Evolutionary conservation across 2,113 vertebrate genomes (phyloP).

Genomic region (Urocynchramus pylzowi): DNA sequence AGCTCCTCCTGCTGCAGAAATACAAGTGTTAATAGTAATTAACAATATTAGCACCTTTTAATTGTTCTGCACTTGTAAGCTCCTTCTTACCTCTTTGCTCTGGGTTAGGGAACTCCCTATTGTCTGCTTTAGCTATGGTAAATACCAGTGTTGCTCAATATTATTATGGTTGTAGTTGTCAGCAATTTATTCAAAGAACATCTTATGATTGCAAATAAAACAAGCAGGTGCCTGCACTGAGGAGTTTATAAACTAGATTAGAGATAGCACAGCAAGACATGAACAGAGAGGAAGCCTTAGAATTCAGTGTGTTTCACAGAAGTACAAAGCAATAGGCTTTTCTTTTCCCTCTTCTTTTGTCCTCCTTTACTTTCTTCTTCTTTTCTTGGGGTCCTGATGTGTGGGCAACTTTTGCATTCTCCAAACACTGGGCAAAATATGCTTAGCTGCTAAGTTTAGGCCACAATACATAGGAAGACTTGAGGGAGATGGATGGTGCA

Average conservation of each 20-base stretch:
- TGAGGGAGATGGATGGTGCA: background rate
- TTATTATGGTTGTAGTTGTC: background rate
- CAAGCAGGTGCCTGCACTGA: background rate
- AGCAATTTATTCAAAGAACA: constrained; percentile 43
- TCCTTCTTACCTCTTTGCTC: background rate
- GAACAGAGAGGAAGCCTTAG: background rate
- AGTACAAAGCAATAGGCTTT: background rate
- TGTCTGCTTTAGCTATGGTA: constrained; percentile 15
- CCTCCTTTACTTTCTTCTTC: background rate
- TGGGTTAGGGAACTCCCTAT: constrained; percentile 4
- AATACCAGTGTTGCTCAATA: background rate
- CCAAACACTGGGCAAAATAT: background rate
- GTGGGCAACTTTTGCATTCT: background rate
- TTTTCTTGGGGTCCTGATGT: background rate
- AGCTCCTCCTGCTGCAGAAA: constrained; percentile 9
- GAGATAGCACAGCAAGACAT: constrained; percentile 13
- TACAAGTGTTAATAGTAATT: constrained; percentile 40
- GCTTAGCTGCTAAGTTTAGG: background rate
- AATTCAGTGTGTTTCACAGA: background rate
- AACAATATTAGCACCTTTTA: constrained; percentile 33
- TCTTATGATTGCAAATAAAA: constrained; percentile 42
- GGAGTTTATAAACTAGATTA: background rate
- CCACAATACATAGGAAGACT: background rate
- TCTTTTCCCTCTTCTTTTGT: background rate
- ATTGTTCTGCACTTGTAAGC: constrained; percentile 9